phyloP scores from a whole-genome alignment of 2,888 invertebrate species.

The Drosophila mayaguana region DNA sequence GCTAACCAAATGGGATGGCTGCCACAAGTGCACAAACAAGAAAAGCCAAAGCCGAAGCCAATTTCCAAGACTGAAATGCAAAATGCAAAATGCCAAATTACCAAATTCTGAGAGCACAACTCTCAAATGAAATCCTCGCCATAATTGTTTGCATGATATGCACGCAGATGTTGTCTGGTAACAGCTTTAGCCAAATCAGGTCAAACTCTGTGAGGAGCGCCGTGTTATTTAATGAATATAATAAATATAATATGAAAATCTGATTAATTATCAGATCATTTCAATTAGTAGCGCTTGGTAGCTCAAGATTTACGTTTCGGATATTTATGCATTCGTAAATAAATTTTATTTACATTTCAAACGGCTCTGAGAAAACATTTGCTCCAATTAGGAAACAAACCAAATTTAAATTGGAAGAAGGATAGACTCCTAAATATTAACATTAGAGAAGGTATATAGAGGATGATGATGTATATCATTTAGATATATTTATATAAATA shows the following conservation, averaged over 20 bases:
- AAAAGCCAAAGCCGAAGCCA: slow-evolving; percentile 1
- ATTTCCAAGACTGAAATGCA: slow-evolving; percentile 12
- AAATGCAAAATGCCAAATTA: neutral
- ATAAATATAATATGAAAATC: neutral
- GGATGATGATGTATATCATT: too few species aligned
- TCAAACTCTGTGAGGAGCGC: neutral
- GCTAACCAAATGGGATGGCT: slow-evolving; percentile 20
- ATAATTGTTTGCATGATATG: neutral
- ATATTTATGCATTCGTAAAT: neutral
- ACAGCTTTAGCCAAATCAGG: neutral
- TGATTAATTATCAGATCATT: neutral
- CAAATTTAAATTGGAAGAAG: neutral
- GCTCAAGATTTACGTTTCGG: neutral
- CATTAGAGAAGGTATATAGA: neutral
- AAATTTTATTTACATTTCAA: neutral
- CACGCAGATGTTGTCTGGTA: neutral
- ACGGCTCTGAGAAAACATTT: neutral
- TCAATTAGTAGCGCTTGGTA: neutral
- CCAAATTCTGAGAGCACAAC: neutral
- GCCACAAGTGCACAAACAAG: neutral
- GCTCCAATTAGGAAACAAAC: neutral
- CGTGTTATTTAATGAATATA: neutral
- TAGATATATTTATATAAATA: neutral
- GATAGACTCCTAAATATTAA: neutral
- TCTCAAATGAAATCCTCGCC: neutral